phyloP scores from a whole-genome alignment of 2,888 invertebrate genomes.

The Xestobium rufovillosum region DNA sequence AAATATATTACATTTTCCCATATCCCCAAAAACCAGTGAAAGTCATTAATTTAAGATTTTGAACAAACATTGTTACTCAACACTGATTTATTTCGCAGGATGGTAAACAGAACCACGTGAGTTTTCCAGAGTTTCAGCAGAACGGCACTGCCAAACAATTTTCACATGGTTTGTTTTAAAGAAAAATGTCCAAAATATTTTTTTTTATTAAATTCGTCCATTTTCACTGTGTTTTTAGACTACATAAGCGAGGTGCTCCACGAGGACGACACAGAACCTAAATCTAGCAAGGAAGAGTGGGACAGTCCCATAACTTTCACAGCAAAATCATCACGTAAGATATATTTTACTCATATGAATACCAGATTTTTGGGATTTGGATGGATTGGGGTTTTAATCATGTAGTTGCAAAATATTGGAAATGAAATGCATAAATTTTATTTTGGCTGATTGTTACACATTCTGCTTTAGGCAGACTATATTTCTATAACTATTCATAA shows the following conservation, averaged over 20 bases:
- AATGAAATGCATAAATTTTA: no score
- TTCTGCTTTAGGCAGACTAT: constrained; percentile 10
- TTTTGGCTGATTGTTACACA: constrained; percentile 19
- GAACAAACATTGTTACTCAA: no score
- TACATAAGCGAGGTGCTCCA: constrained; percentile 79
- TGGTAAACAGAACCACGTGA: constrained; percentile 80
- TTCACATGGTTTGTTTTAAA: constrained; percentile 62
- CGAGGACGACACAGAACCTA: constrained; percentile 52
- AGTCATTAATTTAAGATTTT: no score
- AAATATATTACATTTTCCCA: no score
- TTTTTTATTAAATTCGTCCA: neutral
- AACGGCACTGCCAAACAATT: constrained; percentile 83
- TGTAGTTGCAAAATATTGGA: no score
- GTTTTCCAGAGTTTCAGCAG: constrained; percentile 84
- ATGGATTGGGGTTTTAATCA: no score
- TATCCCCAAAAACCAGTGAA: no score
- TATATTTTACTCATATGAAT: no score
- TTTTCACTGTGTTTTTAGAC: constrained; percentile 47
- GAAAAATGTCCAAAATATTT: neutral
- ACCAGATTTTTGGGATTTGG: no score
- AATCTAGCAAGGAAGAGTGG: constrained; percentile 62
- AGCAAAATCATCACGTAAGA: constrained; percentile 82
- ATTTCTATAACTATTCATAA: no score
- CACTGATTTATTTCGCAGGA: constrained; percentile 58
- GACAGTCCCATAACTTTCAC: constrained; percentile 87